Conservation (phyloP, 2,797 vertebrate genomes). For the Girardinus metallicus region DNA sequence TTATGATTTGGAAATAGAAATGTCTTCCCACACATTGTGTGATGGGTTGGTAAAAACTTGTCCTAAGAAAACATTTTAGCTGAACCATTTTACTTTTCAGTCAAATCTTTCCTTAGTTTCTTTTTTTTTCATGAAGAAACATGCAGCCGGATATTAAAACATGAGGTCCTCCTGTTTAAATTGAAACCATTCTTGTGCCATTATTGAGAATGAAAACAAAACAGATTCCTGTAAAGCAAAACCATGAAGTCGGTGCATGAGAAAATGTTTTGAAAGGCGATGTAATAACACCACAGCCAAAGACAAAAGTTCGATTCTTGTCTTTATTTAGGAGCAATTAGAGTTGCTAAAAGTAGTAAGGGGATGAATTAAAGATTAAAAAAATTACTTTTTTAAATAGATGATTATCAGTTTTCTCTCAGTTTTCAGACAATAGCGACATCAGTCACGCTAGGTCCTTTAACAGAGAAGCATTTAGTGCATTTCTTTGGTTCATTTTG, state of each 20-base stretch:
- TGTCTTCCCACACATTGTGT: background rate
- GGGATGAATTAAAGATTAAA: background rate
- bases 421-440: conserved; percentile 19
- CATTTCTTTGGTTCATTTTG: conserved; percentile 13
- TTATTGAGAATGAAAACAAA: conserved; percentile 29
- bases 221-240: conserved; percentile 28
- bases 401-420: background rate
- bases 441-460: background rate
- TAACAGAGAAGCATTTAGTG: background rate
- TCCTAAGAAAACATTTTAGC: background rate
- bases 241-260: conserved; percentile 31
- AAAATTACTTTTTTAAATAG: background rate
- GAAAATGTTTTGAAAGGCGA: conserved; percentile 14
- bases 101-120: conserved; percentile 23
- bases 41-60: conserved; percentile 2
- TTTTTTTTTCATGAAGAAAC: conserved; percentile 63
- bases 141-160: conserved; percentile 63
- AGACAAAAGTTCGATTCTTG: background rate
- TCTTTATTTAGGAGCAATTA: background rate
- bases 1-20: conserved; percentile 11
- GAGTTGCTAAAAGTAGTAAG: no score
- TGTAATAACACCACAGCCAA: background rate
- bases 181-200: conserved; percentile 36
- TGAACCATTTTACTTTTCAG: conserved; percentile 17
- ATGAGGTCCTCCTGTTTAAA: conserved; percentile 32